Percentiles rank a stretch among this genome's conserved stretches.
These are phyloP conservation scores for Diadema setosum DNA, from an alignment of 35 echinoderm and acorn worm species.

Conservation along the genomic window DNA sequence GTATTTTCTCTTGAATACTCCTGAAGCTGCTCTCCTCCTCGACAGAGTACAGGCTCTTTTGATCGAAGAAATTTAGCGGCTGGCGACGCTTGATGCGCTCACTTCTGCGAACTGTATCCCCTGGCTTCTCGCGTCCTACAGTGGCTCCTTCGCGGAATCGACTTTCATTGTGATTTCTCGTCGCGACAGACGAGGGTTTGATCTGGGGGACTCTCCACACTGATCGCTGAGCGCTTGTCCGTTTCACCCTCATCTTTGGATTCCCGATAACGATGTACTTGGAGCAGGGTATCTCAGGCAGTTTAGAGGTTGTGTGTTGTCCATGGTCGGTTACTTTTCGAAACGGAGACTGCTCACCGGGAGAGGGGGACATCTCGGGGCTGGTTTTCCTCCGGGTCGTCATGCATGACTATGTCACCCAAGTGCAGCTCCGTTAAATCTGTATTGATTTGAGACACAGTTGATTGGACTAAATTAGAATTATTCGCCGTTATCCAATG, in stretches of 20 bases:
- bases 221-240: background rate
- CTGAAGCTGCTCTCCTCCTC: background rate
- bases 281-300: constrained; percentile 25
- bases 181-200: background rate
- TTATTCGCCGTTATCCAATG: no score
- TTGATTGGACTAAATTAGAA: no score
- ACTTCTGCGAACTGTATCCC: background rate
- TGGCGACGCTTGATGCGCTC: background rate
- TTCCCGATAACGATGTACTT: constrained; percentile 54
- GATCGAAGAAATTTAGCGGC: background rate
- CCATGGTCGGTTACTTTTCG: background rate
- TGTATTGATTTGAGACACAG: no score
- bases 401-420: background rate
- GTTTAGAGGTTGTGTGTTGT: background rate
- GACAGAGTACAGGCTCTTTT: background rate
- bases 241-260: constrained; percentile 35
- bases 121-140: background rate
- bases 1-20: background rate
- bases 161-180: no score
- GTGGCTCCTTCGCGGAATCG: no score
- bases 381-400: background rate
- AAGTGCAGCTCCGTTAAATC: no score
- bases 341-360: background rate
- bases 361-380: background rate
- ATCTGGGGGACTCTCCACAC: constrained; percentile 22